Conservation (phyloP, 2,113 vertebrate genomes). For the Tursiops truncatus region DNA sequence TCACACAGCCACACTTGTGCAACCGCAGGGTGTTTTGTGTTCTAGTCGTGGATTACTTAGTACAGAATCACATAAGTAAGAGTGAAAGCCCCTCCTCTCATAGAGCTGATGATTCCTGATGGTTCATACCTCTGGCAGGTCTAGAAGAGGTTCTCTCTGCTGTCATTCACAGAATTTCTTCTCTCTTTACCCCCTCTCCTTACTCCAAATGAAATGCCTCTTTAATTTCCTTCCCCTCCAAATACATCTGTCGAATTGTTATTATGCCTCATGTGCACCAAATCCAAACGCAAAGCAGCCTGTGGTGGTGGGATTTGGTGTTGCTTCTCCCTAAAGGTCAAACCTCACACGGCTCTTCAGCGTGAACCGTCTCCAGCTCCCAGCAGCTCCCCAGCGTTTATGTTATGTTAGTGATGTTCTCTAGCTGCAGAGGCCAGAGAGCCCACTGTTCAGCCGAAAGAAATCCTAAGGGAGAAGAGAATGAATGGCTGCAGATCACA, state of each 20-base stretch:
- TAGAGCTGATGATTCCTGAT: background rate
- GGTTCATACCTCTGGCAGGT: background rate
- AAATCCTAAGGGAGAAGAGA: slow-evolving; percentile 54
- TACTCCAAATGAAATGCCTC: background rate
- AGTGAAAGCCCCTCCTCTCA: background rate
- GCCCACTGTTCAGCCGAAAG: slow-evolving; percentile 80
- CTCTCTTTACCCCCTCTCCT: background rate
- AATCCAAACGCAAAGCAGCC: slow-evolving; percentile 62
- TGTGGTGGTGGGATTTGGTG: slow-evolving; percentile 13
- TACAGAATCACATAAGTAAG: background rate
- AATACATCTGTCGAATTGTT: slow-evolving; percentile 39
- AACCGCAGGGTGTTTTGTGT: background rate
- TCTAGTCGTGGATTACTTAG: background rate
- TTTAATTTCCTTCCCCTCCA: background rate
- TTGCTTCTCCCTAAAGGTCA: slow-evolving; percentile 16
- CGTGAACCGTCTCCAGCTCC: slow-evolving; percentile 73
- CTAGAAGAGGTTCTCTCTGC: background rate
- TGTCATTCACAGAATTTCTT: background rate
- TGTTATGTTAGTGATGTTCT: slow-evolving; percentile 79
- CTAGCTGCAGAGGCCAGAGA: slow-evolving; percentile 44
- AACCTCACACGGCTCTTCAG: slow-evolving; percentile 79
- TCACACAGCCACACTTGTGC: background rate
- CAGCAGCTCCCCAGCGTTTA: slow-evolving; percentile 80
- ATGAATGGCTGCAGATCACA: background rate
- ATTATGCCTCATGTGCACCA: slow-evolving; percentile 46